These are phyloP conservation scores for Poeciliopsis prolifica DNA, from an alignment of 2,113 vertebrate genomes.

Conservation along the genomic window DNA sequence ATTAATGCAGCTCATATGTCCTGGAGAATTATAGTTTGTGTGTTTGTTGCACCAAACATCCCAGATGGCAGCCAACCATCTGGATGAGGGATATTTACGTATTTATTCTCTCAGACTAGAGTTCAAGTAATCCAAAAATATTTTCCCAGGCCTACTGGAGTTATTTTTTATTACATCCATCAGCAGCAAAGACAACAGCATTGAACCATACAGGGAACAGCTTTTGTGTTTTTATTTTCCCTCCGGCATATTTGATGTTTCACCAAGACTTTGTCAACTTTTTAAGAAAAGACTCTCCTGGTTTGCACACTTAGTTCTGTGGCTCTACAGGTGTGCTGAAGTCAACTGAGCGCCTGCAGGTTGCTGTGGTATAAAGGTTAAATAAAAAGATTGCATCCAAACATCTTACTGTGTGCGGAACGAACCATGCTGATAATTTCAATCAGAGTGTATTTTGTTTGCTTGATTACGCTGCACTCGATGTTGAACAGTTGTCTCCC, in stretches of 20 bases:
- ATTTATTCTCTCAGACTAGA: background rate
- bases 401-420: background rate
- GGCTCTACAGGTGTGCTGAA: background rate
- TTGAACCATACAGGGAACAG: background rate
- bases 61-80: background rate
- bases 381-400: background rate
- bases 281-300: background rate
- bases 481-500: background rate
- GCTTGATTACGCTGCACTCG: background rate
- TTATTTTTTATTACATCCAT: background rate
- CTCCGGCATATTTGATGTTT: no score
- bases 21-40: background rate
- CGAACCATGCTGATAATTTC: background rate
- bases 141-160: background rate
- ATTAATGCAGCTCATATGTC: background rate
- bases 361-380: background rate
- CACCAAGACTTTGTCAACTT: background rate
- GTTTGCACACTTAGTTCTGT: background rate
- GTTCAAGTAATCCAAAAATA: background rate
- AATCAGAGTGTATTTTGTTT: slow-evolving; percentile 1
- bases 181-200: background rate
- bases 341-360: background rate
- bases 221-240: background rate
- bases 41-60: no score
- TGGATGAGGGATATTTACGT: background rate